phyloP scores from a whole-genome alignment of 2,888 invertebrate species.

The Dasypogon diadema region DNA sequence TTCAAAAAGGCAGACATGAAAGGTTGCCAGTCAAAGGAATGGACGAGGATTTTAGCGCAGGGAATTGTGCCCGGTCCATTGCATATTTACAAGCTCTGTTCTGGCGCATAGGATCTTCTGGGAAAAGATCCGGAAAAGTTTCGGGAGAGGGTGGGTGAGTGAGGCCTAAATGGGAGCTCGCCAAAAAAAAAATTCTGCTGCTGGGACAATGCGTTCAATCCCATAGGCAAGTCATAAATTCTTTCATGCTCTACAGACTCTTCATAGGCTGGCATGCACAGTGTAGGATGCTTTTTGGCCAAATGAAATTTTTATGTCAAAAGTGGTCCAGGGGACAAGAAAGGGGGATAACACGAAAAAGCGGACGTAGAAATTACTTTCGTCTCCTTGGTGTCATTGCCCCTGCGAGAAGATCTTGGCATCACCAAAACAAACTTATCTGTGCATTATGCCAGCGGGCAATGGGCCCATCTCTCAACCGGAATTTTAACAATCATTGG shows the following conservation, averaged over 20 bases:
- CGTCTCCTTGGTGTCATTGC: neutral
- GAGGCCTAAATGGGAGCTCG: no score
- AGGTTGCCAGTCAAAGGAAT: neutral
- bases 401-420: neutral
- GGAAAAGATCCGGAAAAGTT: neutral
- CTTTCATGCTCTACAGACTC: neutral
- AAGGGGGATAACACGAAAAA: neutral
- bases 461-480: no score
- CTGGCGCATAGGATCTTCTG: neutral
- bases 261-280: neutral
- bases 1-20: neutral
- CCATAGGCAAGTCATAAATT: no score
- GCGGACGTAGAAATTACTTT: neutral
- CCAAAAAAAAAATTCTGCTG: no score
- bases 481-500: no score
- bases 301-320: constrained; percentile 6
- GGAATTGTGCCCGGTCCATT: constrained; percentile 1
- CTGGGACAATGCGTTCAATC: neutral
- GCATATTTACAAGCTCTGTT: neutral
- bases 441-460: neutral
- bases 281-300: neutral
- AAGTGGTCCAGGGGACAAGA: neutral
- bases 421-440: neutral
- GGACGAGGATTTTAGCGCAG: neutral
- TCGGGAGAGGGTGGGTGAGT: no score